These are phyloP conservation scores for Montipora cactus DNA, from an alignment of 64 coral and sea anemone genomes.

Conservation along the genomic window DNA sequence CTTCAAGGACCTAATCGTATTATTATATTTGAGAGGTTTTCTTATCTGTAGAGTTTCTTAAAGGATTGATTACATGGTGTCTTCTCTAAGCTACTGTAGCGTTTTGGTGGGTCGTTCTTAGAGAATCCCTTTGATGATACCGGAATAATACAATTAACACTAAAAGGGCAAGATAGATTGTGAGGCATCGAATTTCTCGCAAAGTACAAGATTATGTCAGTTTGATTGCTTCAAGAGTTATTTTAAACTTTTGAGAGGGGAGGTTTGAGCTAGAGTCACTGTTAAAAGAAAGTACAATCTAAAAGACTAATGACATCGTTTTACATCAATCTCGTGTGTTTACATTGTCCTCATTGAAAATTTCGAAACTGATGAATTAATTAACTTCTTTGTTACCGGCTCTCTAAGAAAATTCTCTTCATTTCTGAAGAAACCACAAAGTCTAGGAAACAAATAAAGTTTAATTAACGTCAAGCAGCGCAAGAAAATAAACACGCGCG, in stretches of 20 bases:
- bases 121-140: neutral
- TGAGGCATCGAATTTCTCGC: neutral
- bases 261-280: neutral
- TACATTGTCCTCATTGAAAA: neutral
- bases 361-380: neutral
- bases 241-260: neutral
- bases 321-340: neutral
- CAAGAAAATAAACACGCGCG: neutral
- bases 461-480: neutral
- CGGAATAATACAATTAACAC: neutral
- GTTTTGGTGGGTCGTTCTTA: neutral
- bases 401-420: neutral
- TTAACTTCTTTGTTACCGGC: neutral
- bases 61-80: neutral
- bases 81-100: neutral
- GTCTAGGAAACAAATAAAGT: neutral
- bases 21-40: neutral
- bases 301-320: neutral
- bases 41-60: neutral
- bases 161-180: neutral
- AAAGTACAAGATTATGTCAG: neutral
- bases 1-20: neutral
- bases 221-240: neutral
- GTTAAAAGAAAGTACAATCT: neutral
- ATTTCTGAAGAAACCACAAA: neutral